Conservation (phyloP, 2,888 invertebrate species). For the Temnothorax unifasciatus region DNA sequence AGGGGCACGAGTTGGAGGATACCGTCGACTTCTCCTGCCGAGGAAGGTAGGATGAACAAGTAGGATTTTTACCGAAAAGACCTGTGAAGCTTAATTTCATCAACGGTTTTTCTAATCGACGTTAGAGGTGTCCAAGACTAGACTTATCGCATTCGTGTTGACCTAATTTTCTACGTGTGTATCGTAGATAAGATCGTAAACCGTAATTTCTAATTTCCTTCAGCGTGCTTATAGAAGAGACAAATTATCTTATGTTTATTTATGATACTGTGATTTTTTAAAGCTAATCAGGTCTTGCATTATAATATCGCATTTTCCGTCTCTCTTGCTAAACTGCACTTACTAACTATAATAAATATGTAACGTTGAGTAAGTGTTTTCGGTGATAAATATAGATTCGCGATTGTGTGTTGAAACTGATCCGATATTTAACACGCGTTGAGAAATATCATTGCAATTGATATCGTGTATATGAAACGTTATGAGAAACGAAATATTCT, state of each 20-base stretch:
- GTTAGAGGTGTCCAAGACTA: not conserved
- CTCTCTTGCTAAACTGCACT: not conserved
- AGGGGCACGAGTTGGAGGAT: slow-evolving; percentile 70
- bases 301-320: not conserved
- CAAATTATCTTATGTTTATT: not conserved
- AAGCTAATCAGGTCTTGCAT: not conserved
- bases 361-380: not conserved
- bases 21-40: slow-evolving; percentile 53
- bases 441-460: not conserved
- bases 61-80: not conserved
- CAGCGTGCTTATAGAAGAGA: not conserved
- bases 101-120: not conserved
- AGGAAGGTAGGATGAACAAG: slow-evolving; percentile 65
- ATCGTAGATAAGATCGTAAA: not conserved
- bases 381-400: not conserved
- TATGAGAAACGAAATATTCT: slow-evolving; percentile 1
- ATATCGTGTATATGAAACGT: not conserved
- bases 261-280: not conserved
- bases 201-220: not conserved
- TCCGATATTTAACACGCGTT: slow-evolving; percentile 6
- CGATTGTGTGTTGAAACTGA: not conserved
- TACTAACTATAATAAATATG: not conserved
- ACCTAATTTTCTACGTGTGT: not conserved
- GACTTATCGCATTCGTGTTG: not conserved
- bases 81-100: not conserved